Evolutionary conservation across 2,113 vertebrate genomes (phyloP), one percentile per base, ranked within the genome.

Genomic region (Dipodomys merriami): DNA sequence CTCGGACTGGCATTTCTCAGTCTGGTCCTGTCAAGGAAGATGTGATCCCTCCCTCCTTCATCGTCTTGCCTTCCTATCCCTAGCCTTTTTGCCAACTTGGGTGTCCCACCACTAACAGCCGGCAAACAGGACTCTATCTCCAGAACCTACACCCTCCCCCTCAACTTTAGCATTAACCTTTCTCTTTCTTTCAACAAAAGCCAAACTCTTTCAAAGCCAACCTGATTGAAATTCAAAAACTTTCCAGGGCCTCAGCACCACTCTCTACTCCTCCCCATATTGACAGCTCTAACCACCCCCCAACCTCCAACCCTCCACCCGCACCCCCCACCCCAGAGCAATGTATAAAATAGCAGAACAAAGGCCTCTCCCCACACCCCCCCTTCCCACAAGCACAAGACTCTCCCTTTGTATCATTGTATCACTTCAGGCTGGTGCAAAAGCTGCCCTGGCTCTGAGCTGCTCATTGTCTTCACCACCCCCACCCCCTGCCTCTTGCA

Each of bases 211-310:
- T 98, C 98, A 98, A 98, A 98, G 98, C 96, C 96, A 97, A 98
- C 95, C 97, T 98, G 98, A 98, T 98, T 98, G 97, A 98, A 98
- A 98, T 98, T 98, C 98, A 98, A 97, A 98, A 97, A 97, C 97
- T 98, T 98, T 98, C 97, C 97, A 96, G 96, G 93, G 96, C 97
- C 95, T 97, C 91, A 95, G 96, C 91, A 88, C 95, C 95, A 83
- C 94, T 88, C 97, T 97, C 97, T 97, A 95, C 97, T 97, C 97
- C 97, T 98, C 98, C 98, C 97, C 95, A 97, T 96, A 97, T 96
- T 97, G 97, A 98, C 94, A 95, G 95, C 86, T 49, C 86, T 91
- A 67, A 80, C 90, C 71, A 76, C 53, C 97, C 95, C 94, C 93
- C 95, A 95, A 91, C 94, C 71, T 90, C 96, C 97, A 96, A 96